Conservation (phyloP, 2,888 invertebrate genomes). For the Melinaea marsaeus region DNA sequence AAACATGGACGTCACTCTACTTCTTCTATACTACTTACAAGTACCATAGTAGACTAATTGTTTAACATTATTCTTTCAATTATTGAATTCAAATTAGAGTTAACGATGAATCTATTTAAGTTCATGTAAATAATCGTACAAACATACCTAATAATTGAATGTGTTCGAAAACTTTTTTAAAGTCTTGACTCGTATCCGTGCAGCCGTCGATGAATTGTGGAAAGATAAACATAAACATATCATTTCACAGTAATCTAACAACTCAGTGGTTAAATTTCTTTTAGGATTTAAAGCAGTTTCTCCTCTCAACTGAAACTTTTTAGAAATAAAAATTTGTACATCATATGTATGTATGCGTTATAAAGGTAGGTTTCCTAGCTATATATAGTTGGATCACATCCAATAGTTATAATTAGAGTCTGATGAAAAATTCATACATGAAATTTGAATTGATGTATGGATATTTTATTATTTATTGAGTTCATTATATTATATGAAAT, state of each 20-base stretch:
- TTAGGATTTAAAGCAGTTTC: constrained; percentile 5
- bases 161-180: constrained; percentile 3
- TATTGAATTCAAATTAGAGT: too few relatives aligned
- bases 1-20: too few relatives aligned
- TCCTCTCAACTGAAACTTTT: constrained; percentile 2
- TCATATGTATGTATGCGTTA: neutral
- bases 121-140: neutral
- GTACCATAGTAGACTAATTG: too few relatives aligned
- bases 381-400: neutral
- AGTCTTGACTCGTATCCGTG: constrained; percentile 11
- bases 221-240: constrained; percentile 19
- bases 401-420: neutral
- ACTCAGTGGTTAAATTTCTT: constrained; percentile 13
- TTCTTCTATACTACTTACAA: too few relatives aligned
- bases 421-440: neutral
- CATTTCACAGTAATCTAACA: constrained; percentile 17
- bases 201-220: constrained; percentile 9
- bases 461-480: too few relatives aligned
- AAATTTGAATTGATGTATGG: neutral
- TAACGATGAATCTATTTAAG: too few relatives aligned
- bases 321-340: neutral
- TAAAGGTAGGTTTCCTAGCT: neutral
- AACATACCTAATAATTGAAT: constrained; percentile 1
- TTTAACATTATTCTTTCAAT: too few relatives aligned
- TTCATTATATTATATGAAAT: too few relatives aligned